Evolutionary conservation across 2,797 vertebrate species (phyloP).

Genomic region (Mormyrus hasselquistii): DNA sequence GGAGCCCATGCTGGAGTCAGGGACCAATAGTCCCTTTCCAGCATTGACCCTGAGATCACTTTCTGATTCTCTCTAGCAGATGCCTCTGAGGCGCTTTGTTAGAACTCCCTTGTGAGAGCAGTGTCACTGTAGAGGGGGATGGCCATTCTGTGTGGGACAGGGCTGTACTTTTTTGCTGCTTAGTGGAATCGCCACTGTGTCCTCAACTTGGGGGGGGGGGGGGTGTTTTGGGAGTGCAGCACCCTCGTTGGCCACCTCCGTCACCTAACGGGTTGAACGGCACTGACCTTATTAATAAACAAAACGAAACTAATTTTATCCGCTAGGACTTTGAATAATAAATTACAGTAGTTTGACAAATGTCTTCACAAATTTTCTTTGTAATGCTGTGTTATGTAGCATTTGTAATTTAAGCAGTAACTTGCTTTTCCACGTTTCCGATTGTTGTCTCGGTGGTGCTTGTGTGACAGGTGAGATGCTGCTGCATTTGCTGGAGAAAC

Average conservation of each 20-base stretch:
- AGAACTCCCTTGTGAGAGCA: background rate
- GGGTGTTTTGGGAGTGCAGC: background rate
- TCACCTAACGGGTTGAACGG: background rate
- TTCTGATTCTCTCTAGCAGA: background rate
- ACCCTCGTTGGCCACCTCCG: background rate
- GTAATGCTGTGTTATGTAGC: background rate
- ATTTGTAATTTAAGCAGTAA: background rate
- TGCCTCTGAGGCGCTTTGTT: background rate
- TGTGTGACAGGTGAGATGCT: background rate
- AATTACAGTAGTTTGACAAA: background rate
- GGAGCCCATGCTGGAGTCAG: background rate
- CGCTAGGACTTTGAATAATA: background rate
- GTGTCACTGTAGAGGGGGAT: background rate
- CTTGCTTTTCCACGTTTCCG: background rate
- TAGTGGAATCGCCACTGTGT: background rate
- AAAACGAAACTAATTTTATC: background rate
- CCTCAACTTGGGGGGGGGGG: background rate
- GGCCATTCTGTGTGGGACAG: background rate
- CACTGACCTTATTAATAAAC: background rate
- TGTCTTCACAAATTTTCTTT: background rate
- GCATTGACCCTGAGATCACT: background rate
- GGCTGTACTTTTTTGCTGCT: background rate
- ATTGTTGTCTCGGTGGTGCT: background rate
- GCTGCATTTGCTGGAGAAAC: background rate
- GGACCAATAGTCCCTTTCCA: background rate